Base-by-base conservation (phyloP, 2,113 vertebrate species). In the Cryptomyrus ogoouensis region DNA sequence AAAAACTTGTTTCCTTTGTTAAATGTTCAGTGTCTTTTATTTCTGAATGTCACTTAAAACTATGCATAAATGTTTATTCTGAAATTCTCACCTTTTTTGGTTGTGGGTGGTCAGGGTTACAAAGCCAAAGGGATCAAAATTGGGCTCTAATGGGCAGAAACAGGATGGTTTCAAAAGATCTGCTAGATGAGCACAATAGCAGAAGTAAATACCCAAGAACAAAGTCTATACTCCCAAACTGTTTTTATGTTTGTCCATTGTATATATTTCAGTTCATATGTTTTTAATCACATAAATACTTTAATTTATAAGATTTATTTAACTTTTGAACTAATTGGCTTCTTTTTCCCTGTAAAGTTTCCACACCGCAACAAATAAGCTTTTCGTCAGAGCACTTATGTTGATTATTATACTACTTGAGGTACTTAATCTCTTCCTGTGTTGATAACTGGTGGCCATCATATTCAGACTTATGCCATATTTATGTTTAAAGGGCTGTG, bases 111-210 rank as follows among this genome's bases (percentile, higher is more conserved):
- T 58, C 46, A 77, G 13, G 66, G 6, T 89, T 46, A 42, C 44
- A 89, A 31, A 58, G 44, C 58, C 42, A 74, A 47, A 19, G 42
- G 62, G 46, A 77, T 8, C 42, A 35, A 89, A 89, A 70, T 31
- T 89, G 88, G 62, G 27, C 62, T 77, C 88, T 89, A 74, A 89
- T n/a, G 24, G 46, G 56, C 53, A 88, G 87, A 24, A 88, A 66
- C 39, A 44, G 56, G 53, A 62, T 62, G 35, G 42, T 44, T 88
- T 88, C 19, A 17, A 56, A 15, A 52, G 27, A 31, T 35, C 58
- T 62, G 52, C 39, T 56, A 88, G 56, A 31, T 17, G 15, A 87
- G 9, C 31, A 6, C n/a, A 49, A 87, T 19, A 66, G 88, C 88
- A 49, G 44, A 3, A 27, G 42, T 77, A 47, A 49, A 44, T 31